phyloP scores from a whole-genome alignment of 2,888 invertebrate species.

The Taphrorychus bicolor region DNA sequence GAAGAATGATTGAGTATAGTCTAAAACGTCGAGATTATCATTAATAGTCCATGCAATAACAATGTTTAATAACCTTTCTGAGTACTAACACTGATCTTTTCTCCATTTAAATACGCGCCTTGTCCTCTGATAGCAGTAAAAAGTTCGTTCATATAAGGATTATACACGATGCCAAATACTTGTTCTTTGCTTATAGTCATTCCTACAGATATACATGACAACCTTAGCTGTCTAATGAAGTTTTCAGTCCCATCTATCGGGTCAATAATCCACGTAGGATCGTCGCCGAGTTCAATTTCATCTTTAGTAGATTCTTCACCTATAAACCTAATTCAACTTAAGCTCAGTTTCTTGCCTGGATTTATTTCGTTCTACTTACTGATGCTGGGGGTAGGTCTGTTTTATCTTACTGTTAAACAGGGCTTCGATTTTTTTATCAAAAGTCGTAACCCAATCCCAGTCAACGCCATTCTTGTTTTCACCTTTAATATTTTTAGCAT shows the following conservation, averaged over 20 bases:
- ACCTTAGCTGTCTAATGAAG: conserved; percentile 74
- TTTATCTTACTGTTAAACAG: conserved; percentile 67
- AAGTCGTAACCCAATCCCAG: conserved; percentile 80
- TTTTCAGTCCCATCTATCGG: conserved; percentile 91
- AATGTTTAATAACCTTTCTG: conserved; percentile 58
- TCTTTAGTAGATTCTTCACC: conserved; percentile 70
- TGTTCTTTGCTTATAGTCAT: conserved; percentile 65
- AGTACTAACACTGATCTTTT: conserved; percentile 64
- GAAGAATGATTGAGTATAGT: conserved; percentile 51
- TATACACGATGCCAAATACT: conserved; percentile 76
- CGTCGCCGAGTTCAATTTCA: conserved; percentile 69
- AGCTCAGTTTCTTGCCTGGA: neutral
- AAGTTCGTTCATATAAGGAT: conserved; percentile 73
- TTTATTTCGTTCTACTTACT: conserved; percentile 59
- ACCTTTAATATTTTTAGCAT: conserved; percentile 49
- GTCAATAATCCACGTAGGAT: conserved; percentile 85
- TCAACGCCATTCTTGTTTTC: conserved; percentile 65
- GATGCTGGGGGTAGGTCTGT: conserved; percentile 67
- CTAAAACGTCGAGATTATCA: conserved; percentile 43
- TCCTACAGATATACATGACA: conserved; percentile 72
- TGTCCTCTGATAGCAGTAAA: conserved; percentile 74
- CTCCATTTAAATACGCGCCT: conserved; percentile 79
- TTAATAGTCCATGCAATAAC: neutral
- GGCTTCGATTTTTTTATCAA: conserved; percentile 77
- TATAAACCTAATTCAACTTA: conserved; percentile 62